Percentiles rank a stretch among this genome's conserved stretches.
Conservation (phyloP, 1,140 invertebrate genomes). For the Micrasema minimum region DNA sequence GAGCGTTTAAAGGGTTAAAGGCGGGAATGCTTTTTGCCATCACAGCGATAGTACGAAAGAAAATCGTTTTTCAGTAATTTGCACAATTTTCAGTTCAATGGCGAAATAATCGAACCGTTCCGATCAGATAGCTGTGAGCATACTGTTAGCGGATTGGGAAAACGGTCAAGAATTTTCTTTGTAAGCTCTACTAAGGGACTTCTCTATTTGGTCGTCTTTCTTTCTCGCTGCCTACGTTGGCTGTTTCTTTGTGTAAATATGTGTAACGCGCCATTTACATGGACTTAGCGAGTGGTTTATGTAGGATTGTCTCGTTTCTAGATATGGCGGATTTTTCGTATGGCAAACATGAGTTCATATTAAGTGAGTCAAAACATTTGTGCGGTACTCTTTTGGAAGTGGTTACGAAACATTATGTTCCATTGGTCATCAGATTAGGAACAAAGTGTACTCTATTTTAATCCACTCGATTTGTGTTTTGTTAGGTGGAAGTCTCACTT, state of each 20-base stretch:
- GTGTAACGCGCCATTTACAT: slow-evolving; percentile 9
- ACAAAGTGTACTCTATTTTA: too few species aligned
- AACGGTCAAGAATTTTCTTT: slow-evolving; percentile 35
- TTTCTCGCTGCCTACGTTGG: slow-evolving; percentile 11
- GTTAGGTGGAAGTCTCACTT: too few species aligned
- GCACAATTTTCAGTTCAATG: slow-evolving; percentile 14
- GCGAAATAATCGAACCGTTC: slow-evolving; percentile 24
- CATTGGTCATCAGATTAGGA: too few species aligned
- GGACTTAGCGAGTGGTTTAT: not conserved
- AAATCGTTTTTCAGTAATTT: slow-evolving; percentile 16
- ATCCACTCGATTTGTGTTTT: too few species aligned
- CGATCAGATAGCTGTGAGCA: slow-evolving; percentile 24
- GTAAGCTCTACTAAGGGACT: slow-evolving; percentile 12
- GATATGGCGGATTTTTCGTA: not conserved
- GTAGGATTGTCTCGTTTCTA: slow-evolving; percentile 7
- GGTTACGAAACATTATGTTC: too few species aligned
- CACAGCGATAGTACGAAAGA: not conserved
- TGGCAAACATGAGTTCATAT: slow-evolving; percentile 18
- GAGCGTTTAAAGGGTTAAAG: not conserved
- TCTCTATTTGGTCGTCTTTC: slow-evolving; percentile 26
- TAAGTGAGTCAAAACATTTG: not conserved
- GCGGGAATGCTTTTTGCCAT: slow-evolving; percentile 3
- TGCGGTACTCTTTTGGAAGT: too few species aligned
- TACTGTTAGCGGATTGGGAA: slow-evolving; percentile 18
- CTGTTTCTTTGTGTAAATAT: slow-evolving; percentile 14